These are phyloP conservation scores for Agapostemon virescens DNA, from an alignment of 2,888 invertebrate species.

Conservation along the genomic window DNA sequence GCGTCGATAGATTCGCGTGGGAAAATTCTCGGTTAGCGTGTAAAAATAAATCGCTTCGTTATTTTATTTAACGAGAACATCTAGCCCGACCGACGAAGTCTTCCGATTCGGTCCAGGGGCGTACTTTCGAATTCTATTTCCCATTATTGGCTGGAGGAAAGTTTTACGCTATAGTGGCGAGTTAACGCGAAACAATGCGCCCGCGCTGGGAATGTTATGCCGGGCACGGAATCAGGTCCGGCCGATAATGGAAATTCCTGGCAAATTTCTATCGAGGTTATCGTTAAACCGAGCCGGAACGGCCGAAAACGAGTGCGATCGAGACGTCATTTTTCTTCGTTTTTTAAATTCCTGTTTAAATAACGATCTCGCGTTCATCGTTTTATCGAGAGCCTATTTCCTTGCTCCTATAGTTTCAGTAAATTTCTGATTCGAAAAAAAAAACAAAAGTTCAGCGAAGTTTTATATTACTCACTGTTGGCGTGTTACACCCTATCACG, in stretches of 20 bases:
- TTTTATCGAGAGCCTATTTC: neutral
- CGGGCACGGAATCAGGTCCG: conserved; percentile 61
- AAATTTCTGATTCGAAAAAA: neutral
- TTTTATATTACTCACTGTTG: neutral
- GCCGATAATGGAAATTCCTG: conserved; percentile 64
- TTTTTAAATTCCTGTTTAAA: neutral
- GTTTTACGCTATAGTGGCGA: conserved; percentile 44
- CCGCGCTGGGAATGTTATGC: conserved; percentile 54
- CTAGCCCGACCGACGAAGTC: neutral
- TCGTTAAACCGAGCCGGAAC: conserved; percentile 27
- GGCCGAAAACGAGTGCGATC: conserved; percentile 17
- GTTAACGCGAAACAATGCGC: conserved; percentile 52
- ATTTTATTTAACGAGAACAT: conserved; percentile 38
- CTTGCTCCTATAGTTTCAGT: neutral
- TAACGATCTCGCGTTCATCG: neutral
- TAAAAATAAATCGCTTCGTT: conserved; percentile 38
- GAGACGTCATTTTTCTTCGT: conserved; percentile 1
- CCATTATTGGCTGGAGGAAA: conserved; percentile 57
- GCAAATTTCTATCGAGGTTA: conserved; percentile 59
- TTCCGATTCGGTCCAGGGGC: conserved; percentile 26
- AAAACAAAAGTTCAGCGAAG: neutral
- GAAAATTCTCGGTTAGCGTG: neutral
- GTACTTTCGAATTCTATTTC: conserved; percentile 52
- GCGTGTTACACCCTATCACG: no score
- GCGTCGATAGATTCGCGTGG: neutral